Base-by-base conservation (phyloP, 2,888 invertebrate genomes). In the Auanema freiburgensis region DNA sequence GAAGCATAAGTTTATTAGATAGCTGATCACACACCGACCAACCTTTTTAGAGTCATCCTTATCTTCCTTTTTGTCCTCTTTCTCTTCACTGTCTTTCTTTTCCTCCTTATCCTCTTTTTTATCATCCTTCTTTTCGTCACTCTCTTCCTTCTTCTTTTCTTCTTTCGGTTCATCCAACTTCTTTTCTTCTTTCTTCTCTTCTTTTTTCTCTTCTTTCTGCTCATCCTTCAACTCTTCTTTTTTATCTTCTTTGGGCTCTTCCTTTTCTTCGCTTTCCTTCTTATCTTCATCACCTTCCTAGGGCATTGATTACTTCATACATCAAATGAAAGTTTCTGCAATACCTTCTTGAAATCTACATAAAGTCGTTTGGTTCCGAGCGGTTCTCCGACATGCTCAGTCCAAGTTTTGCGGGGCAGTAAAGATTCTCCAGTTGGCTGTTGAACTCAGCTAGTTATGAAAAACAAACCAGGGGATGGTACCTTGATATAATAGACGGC, bases 291-390 rank as follows among this genome's bases (percentile, higher is more conserved):
- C 33, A 8, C 33, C 33, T 33, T 33, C 33, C 33, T 33, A 33
- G 4, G 33, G n/a, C n/a, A n/a, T n/a, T n/a, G n/a, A n/a, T n/a
- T n/a, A n/a, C n/a, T n/a, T n/a, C n/a, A n/a, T n/a, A n/a, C n/a
- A n/a, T n/a, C n/a, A n/a, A n/a, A n/a, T n/a, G n/a, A n/a, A n/a
- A n/a, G n/a, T n/a, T n/a, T n/a, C n/a, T 33, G 33, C 3, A 8
- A 3, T 41, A 43, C 72, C 55, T 76, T 76, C 41, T 59, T 63
- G 49, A 77, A 77, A n/a, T 76, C 72, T 43, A 76, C 69, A 59
- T 66, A 71, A 21, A 77, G 43, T 11, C 73, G 63, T 56, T 74
- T 76, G 8, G 61, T 64, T 40, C 71, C 77, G n/a, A 67, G 68
- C 1, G 59, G 49, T 18, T 69, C 65, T 2, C 68, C 68, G 57